phyloP scores from a whole-genome alignment of 2,888 invertebrate species.

The Drosophila pegasa region DNA sequence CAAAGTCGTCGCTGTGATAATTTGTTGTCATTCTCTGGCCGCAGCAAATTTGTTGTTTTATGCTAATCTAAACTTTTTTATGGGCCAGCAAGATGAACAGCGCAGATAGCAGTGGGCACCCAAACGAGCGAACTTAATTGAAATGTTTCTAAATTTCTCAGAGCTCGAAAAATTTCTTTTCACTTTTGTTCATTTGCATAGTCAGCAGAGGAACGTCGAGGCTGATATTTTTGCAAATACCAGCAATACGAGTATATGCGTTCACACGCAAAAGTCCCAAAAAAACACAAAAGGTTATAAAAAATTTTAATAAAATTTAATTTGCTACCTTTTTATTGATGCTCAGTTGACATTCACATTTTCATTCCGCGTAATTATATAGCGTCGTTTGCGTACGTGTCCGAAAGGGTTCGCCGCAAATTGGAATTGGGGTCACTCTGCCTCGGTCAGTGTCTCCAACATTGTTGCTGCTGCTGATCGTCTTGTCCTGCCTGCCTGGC shows the following conservation, averaged over 20 bases:
- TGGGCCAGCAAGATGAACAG: slow-evolving; percentile 48
- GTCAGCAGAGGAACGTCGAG: slow-evolving; percentile 4
- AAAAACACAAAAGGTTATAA: slow-evolving; percentile 39
- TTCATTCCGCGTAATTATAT: slow-evolving; percentile 71
- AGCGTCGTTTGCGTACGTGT: slow-evolving; percentile 44
- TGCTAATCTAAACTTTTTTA: slow-evolving; percentile 59
- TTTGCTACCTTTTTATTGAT: slow-evolving; percentile 59
- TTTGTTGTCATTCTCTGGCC: slow-evolving; percentile 43
- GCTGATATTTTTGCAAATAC: slow-evolving; percentile 28
- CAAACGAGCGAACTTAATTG: slow-evolving; percentile 46
- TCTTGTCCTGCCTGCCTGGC: slow-evolving; percentile 16
- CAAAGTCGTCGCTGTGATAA: slow-evolving; percentile 29
- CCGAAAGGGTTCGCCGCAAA: slow-evolving; percentile 61
- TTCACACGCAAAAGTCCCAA: slow-evolving; percentile 59
- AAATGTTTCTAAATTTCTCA: slow-evolving; percentile 58
- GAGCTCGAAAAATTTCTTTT: slow-evolving; percentile 42
- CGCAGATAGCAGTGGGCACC: slow-evolving; percentile 45
- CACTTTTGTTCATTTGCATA: slow-evolving; percentile 52
- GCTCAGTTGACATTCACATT: slow-evolving; percentile 73
- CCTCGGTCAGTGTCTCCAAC: slow-evolving; percentile 18
- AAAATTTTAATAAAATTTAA: slow-evolving; percentile 73
- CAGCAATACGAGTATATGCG: slow-evolving; percentile 15
- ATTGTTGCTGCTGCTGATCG: slow-evolving; percentile 27
- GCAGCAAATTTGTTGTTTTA: slow-evolving; percentile 40
- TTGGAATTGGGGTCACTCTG: slow-evolving; percentile 64